A percentile compares a stretch with the other conserved stretches of the same genome.
phyloP scores from a whole-genome alignment of 23 tunicate species.

The Aplidium turbinatum region DNA sequence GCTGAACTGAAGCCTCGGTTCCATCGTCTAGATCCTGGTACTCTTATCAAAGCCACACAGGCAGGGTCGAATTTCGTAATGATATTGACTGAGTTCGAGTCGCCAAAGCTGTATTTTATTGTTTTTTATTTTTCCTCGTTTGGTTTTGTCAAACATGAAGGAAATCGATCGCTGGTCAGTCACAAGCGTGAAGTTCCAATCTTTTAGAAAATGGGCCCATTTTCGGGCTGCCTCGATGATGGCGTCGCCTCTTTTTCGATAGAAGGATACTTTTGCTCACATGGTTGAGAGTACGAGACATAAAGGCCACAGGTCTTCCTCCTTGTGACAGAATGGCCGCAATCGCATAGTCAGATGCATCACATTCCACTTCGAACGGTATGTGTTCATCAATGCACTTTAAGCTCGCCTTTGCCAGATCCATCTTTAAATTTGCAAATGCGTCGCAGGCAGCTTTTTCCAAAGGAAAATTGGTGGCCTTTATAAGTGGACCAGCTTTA shows the following conservation, averaged over 20 bases:
- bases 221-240: conserved; percentile 23
- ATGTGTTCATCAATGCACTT: neutral
- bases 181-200: conserved; percentile 3
- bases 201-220: conserved; percentile 2
- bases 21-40: no score
- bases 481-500: no score
- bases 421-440: neutral
- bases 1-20: no score
- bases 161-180: conserved; percentile 23
- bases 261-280: conserved; percentile 2
- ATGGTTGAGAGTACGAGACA: conserved; percentile 10
- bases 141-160: conserved; percentile 18
- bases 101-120: conserved; percentile 31
- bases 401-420: neutral
- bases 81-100: conserved; percentile 7
- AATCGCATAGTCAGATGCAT: conserved; percentile 24
- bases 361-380: conserved; percentile 22
- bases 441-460: neutral
- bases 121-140: conserved; percentile 36
- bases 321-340: conserved; percentile 5
- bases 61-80: conserved; percentile 10
- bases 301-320: conserved; percentile 36
- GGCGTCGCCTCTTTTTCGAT: conserved; percentile 35
- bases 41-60: no score
- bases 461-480: no score